These are phyloP conservation scores for Pristionchus japonicus DNA, from an alignment of 2,888 invertebrate species.

Conservation along the genomic window DNA sequence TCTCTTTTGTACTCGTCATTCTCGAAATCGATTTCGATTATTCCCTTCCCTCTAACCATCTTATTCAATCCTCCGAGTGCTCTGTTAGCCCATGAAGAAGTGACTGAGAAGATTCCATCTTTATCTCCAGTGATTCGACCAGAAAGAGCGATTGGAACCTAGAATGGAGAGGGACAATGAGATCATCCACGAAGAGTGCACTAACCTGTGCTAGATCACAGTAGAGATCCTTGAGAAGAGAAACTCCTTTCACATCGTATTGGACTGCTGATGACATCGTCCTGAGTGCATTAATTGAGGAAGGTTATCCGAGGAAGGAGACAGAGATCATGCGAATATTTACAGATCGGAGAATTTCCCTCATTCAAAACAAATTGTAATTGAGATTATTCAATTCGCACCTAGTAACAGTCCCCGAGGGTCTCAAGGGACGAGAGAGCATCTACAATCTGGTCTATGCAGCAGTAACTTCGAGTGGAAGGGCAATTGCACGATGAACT, in stretches of 20 bases:
- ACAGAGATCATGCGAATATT: background rate
- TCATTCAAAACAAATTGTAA: background rate
- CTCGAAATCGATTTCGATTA: background rate
- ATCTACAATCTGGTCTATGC: background rate
- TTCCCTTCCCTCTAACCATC: slow-evolving; percentile 6
- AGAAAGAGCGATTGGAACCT: slow-evolving; percentile 56
- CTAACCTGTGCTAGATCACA: slow-evolving; percentile 59
- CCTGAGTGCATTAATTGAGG: background rate
- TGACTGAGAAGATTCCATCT: slow-evolving; percentile 55
- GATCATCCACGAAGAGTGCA: background rate
- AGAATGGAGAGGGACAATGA: background rate
- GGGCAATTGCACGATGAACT: background rate
- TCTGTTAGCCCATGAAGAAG: slow-evolving; percentile 66
- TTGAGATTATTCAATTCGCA: background rate
- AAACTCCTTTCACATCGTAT: slow-evolving; percentile 56
- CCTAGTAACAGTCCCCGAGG: background rate
- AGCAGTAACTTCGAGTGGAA: background rate
- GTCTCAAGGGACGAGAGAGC: background rate
- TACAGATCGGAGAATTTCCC: background rate
- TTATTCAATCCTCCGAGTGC: slow-evolving; percentile 53
- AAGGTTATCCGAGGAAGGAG: background rate
- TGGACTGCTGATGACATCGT: slow-evolving; percentile 50
- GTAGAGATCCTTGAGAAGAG: slow-evolving; percentile 64
- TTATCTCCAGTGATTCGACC: slow-evolving; percentile 55
- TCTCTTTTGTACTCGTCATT: background rate